Evolutionary conservation across 2,797 vertebrate genomes (phyloP).

Genomic region (Perodicticus potto): DNA sequence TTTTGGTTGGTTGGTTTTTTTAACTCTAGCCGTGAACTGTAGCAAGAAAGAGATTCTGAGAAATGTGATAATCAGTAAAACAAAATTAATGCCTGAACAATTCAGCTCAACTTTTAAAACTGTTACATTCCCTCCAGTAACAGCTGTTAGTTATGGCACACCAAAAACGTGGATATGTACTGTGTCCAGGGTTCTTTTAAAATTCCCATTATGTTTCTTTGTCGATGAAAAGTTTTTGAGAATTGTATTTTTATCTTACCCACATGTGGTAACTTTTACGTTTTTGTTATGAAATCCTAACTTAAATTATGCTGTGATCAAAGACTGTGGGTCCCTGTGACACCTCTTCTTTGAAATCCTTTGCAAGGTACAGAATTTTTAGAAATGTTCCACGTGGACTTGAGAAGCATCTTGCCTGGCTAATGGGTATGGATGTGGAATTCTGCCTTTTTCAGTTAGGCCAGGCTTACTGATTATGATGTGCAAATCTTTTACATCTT

Average conservation of each 20-base stretch:
- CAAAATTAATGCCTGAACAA: not conserved
- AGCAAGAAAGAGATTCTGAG: not conserved
- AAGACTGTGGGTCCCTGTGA: not conserved
- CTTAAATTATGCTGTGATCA: not conserved
- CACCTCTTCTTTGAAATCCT: not conserved
- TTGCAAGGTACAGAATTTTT: not conserved
- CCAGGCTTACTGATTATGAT: not conserved
- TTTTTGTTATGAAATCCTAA: not conserved
- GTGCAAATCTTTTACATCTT: not conserved
- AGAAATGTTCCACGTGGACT: not conserved
- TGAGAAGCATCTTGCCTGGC: not conserved
- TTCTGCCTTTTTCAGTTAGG: not conserved
- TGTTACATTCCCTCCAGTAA: too few relatives aligned
- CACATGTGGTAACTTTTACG: not conserved
- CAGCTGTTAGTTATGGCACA: accelerated
- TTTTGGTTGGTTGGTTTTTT: not conserved
- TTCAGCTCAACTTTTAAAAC: not conserved
- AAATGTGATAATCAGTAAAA: not conserved
- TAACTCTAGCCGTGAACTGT: not conserved
- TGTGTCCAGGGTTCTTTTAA: not conserved
- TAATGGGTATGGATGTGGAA: not conserved
- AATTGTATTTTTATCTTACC: not conserved
- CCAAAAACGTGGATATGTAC: accelerated
- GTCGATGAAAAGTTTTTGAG: not conserved
- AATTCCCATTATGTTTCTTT: not conserved